phyloP scores from a whole-genome alignment of 30 jellyfish, hydroid and myxozoan genomes.

The Hydra vulgaris region DNA sequence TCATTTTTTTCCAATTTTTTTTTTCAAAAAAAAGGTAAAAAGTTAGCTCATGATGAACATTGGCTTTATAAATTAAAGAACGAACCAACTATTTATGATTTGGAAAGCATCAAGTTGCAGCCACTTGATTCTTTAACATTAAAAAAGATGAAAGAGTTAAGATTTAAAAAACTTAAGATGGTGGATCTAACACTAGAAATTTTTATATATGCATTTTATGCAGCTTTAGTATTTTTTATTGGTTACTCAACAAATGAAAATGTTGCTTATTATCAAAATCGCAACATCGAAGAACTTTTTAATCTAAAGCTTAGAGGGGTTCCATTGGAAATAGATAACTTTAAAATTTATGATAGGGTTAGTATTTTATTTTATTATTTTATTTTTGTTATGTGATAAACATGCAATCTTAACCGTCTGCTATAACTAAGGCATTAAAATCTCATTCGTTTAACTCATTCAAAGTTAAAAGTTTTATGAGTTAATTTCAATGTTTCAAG shows the following conservation, averaged over 20 bases:
- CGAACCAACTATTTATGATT: constrained; percentile 23
- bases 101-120: constrained; percentile 4
- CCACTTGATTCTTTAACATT: constrained; percentile 73
- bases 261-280: constrained; percentile 53
- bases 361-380: too few species aligned
- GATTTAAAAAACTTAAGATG: constrained; percentile 77
- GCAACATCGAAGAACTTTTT: constrained; percentile 44
- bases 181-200: constrained; percentile 61
- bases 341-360: too few species aligned
- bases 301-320: too few species aligned
- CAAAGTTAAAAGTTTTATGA: too few species aligned
- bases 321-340: too few species aligned
- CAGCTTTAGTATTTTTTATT: constrained; percentile 43
- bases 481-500: too few species aligned
- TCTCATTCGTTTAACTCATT: too few species aligned
- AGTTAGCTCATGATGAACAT: constrained; percentile 67
- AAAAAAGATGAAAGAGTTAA: constrained; percentile 49
- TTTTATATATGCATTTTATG: constrained; percentile 46
- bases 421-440: too few species aligned
- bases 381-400: too few species aligned
- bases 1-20: too few species aligned
- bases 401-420: too few species aligned
- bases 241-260: constrained; percentile 69
- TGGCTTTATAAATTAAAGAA: constrained; percentile 68
- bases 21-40: constrained; percentile 55